Percentiles rank a stretch among this genome's conserved stretches.
Evolutionary conservation across 2,888 invertebrate genomes (phyloP).

Genomic region (Pegoplata infirma): DNA sequence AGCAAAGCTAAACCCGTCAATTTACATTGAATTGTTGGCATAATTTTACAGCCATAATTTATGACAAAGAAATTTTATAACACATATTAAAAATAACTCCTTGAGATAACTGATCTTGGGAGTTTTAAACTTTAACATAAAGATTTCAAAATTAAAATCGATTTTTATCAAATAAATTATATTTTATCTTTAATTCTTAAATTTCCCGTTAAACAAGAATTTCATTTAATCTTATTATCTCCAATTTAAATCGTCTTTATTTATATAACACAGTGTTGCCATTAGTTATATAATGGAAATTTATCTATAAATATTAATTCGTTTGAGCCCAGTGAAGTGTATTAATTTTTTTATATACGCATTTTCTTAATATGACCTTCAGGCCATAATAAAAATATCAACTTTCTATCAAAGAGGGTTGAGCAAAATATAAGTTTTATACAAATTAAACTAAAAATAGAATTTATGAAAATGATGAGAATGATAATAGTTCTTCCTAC

Average conservation of each 20-base stretch:
- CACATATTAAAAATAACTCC: not conserved
- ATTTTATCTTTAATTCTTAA: too few relatives aligned
- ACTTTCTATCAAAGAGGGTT: not conserved
- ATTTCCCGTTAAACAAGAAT: too few relatives aligned
- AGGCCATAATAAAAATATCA: not conserved
- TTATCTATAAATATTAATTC: not conserved
- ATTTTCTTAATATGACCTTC: not conserved
- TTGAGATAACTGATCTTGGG: not conserved
- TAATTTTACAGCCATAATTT: slow-evolving; percentile 56
- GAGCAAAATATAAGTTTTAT: too few relatives aligned
- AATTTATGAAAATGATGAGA: not conserved
- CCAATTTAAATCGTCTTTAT: not conserved
- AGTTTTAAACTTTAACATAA: too few relatives aligned
- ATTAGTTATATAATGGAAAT: not conserved
- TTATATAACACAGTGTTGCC: not conserved
- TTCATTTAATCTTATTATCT: too few relatives aligned
- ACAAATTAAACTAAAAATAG: not conserved
- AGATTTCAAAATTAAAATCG: not conserved
- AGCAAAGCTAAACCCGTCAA: slow-evolving; percentile 52
- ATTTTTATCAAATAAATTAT: too few relatives aligned
- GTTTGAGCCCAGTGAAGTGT: not conserved
- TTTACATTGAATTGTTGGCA: slow-evolving; percentile 60
- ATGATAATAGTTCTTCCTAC: not conserved
- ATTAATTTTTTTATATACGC: not conserved
- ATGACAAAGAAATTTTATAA: not conserved